A percentile compares a stretch with the other conserved stretches of the same genome.
phyloP scores from a whole-genome alignment of 1,140 invertebrate species.

The Epicauta chinensis region DNA sequence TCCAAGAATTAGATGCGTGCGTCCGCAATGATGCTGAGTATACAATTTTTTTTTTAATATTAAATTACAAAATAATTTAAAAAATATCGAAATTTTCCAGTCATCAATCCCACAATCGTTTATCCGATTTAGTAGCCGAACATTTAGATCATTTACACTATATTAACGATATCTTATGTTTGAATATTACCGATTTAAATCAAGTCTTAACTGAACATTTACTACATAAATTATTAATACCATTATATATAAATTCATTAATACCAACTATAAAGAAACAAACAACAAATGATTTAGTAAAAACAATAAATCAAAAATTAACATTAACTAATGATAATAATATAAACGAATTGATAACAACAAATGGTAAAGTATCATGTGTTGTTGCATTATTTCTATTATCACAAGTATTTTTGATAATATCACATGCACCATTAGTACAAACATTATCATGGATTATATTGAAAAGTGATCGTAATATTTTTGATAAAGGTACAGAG shows the following conservation, averaged over 20 bases:
- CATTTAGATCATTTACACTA: slow-evolving; percentile 98
- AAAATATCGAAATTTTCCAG: slow-evolving; percentile 49
- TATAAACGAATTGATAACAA: slow-evolving; percentile 19
- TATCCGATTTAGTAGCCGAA: slow-evolving; percentile 93
- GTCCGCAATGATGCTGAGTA: slow-evolving; percentile 92
- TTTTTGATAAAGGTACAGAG: slow-evolving; percentile 59
- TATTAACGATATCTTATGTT: slow-evolving; percentile 91
- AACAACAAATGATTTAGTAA: not conserved
- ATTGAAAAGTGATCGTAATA: slow-evolving; percentile 65
- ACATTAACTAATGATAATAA: slow-evolving; percentile 25
- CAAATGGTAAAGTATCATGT: slow-evolving; percentile 56
- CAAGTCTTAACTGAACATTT: slow-evolving; percentile 94
- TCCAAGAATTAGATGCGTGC: slow-evolving; percentile 91
- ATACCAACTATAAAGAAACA: slow-evolving; percentile 37
- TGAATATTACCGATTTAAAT: slow-evolving; percentile 90
- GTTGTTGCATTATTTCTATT: slow-evolving; percentile 88
- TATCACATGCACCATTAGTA: slow-evolving; percentile 82
- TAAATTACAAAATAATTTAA: too few relatives aligned
- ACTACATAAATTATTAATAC: slow-evolving; percentile 86
- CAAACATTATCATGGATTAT: slow-evolving; percentile 84
- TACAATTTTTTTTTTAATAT: too few relatives aligned
- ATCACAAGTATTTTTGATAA: slow-evolving; percentile 94
- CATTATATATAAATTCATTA: slow-evolving; percentile 90
- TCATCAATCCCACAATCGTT: slow-evolving; percentile 84
- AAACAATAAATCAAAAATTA: not conserved